Percentiles rank a stretch among this genome's conserved stretches.
phyloP scores from a whole-genome alignment of 2,797 vertebrate species.

The Podargus strigoides region DNA sequence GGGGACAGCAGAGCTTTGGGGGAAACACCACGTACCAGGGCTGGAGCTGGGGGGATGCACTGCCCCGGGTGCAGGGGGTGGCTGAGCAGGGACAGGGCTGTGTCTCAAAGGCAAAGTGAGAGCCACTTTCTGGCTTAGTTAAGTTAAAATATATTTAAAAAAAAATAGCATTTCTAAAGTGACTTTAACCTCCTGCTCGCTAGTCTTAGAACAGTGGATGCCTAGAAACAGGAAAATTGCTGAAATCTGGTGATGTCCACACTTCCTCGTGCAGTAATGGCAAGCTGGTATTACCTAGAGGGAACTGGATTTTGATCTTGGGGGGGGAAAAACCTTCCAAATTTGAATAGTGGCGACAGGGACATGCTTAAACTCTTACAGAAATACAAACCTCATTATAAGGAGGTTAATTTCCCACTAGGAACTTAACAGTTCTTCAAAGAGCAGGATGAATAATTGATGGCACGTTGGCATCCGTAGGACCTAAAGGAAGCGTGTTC shows the following conservation, averaged over 20 bases:
- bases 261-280: not conserved
- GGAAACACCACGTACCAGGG: no score
- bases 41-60: no score
- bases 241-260: not conserved
- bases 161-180: not conserved
- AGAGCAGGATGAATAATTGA: constrained; percentile 41
- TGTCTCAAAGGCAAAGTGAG: not conserved
- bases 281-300: not conserved
- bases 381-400: constrained; percentile 10
- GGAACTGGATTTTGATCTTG: no score
- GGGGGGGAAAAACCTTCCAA: not conserved
- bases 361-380: not conserved
- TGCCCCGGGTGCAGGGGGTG: no score
- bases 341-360: not conserved
- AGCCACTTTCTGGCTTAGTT: not conserved
- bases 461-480: not conserved
- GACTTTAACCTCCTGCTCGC: not conserved
- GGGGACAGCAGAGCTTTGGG: no score
- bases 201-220: rapidly evolving
- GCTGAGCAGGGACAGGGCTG: rapidly evolving
- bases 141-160: not conserved
- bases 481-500: not conserved
- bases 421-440: constrained; percentile 6
- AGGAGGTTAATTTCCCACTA: constrained; percentile 5
- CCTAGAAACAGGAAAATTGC: not conserved